Percentiles rank a stretch among this genome's conserved stretches.
Evolutionary conservation across 2,888 invertebrate species (phyloP).

Genomic region (Cephus spinipes): DNA sequence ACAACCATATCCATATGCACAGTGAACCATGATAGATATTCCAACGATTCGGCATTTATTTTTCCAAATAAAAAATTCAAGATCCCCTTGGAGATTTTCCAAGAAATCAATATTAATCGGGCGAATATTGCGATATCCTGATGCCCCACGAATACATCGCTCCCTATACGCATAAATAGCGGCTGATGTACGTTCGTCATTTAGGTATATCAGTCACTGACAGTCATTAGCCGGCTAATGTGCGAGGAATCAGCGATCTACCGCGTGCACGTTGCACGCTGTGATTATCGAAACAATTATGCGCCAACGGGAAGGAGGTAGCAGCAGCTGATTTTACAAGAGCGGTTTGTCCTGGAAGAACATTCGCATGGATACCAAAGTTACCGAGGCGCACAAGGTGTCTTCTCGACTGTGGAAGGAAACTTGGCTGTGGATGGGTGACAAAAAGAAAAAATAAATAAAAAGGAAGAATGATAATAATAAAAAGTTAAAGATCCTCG

Average conservation of each 20-base stretch:
- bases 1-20: background rate
- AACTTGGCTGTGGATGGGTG: background rate
- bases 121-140: background rate
- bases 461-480: background rate
- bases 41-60: background rate
- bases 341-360: background rate
- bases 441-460: background rate
- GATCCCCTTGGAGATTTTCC: background rate
- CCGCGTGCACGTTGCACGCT: background rate
- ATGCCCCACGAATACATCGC: background rate
- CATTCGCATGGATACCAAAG: background rate
- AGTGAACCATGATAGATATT: background rate
- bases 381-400: background rate
- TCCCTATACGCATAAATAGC: background rate
- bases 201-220: background rate
- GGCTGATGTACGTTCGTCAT: background rate
- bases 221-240: background rate
- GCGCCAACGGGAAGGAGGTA: conserved; percentile 3
- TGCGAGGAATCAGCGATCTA: conserved; percentile 1
- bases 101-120: background rate
- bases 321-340: conserved; percentile 8
- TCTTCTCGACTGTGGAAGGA: background rate
- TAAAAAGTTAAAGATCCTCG: background rate
- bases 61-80: background rate
- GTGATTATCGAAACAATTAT: conserved; percentile 9